Evolutionary conservation across 2,113 vertebrate genomes (phyloP).

Genomic region (Gymnocephalus cernua): DNA sequence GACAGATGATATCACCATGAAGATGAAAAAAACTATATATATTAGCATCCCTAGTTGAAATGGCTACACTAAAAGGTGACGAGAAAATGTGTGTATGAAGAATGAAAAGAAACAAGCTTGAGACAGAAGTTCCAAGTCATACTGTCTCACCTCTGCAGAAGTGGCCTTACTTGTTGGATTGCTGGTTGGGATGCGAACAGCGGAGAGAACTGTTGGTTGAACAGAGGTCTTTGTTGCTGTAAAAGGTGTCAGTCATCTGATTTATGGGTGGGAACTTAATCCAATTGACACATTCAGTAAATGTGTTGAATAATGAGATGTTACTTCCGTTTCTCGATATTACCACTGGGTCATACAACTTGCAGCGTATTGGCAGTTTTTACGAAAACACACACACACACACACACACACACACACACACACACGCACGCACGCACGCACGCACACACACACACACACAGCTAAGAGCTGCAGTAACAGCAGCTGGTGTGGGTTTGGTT

Average conservation of each 20-base stretch:
- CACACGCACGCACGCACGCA: constrained; percentile 6
- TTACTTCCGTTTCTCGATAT: neutral
- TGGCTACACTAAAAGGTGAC: too few species aligned
- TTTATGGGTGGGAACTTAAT: neutral
- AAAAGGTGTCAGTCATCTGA: neutral
- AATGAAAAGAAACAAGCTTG: too few species aligned
- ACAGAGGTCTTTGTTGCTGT: neutral
- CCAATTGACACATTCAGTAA: neutral
- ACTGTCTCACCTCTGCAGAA: too few species aligned
- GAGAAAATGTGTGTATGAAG: too few species aligned
- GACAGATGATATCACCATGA: too few species aligned
- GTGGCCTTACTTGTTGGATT: too few species aligned
- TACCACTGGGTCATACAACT: neutral
- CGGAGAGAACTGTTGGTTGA: neutral
- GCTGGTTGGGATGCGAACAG: too few species aligned
- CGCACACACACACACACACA: constrained; percentile 9
- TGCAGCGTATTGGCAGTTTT: constrained; percentile 8
- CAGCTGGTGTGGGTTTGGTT: constrained; percentile 69
- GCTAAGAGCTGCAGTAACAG: constrained; percentile 45
- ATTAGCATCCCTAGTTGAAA: too few species aligned
- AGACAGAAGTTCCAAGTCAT: too few species aligned
- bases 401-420: constrained; percentile 7
- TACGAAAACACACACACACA: constrained; percentile 1
- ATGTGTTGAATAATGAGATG: neutral
- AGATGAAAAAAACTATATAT: too few species aligned